Evolutionary conservation across 1,140 invertebrate species (phyloP).

Genomic region (Sarcophaga peregrina): DNA sequence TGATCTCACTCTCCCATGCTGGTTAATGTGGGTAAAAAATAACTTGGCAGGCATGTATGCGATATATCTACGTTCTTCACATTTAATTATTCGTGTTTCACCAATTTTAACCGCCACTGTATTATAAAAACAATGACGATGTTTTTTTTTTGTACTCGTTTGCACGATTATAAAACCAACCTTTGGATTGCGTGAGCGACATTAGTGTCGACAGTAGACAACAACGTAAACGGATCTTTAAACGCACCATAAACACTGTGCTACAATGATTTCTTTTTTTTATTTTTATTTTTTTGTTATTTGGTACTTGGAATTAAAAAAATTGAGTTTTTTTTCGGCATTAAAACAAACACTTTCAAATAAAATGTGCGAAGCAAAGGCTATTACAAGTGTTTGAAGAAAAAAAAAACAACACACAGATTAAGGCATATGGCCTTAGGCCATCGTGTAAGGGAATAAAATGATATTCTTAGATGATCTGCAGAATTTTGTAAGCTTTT

Average conservation of each 20-base stretch:
- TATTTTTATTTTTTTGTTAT: neutral
- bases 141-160: neutral
- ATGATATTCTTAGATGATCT: no score
- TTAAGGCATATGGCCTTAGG: no score
- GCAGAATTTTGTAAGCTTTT: no score
- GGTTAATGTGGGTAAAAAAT: no score
- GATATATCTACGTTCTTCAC: no score
- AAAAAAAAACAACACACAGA: neutral
- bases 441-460: no score
- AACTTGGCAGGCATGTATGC: no score
- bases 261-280: neutral
- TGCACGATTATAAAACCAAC: neutral
- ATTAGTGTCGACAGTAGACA: slow-evolving; percentile 26
- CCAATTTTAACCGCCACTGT: neutral
- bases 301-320: neutral
- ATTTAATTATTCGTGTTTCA: no score
- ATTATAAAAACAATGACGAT: neutral
- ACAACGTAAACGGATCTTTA: slow-evolving; percentile 11
- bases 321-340: neutral
- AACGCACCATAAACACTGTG: slow-evolving; percentile 1
- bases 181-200: slow-evolving; percentile 18
- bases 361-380: neutral
- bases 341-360: neutral
- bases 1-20: no score
- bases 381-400: neutral